phyloP scores from a whole-genome alignment of 2,888 invertebrate species.

The Elysia crispata region DNA sequence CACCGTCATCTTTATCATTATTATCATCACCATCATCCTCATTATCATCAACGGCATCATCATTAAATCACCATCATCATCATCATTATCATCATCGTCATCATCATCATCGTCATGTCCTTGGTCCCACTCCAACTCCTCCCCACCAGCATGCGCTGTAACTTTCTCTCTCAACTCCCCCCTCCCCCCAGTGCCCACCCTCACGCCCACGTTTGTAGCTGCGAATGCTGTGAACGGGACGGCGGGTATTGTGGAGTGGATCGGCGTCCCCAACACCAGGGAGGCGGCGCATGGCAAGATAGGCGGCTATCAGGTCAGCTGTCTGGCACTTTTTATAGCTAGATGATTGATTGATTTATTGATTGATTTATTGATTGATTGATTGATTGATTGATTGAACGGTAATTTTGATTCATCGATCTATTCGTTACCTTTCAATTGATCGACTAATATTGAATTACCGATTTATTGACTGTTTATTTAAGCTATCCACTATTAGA shows the following conservation, averaged over 20 bases:
- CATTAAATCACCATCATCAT: background rate
- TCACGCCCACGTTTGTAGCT: slow-evolving; percentile 85
- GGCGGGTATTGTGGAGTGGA: slow-evolving; percentile 93
- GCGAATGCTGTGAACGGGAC: slow-evolving; percentile 92
- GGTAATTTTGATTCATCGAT: no score
- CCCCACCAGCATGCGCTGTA: background rate
- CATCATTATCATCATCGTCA: background rate
- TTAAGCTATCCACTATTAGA: no score
- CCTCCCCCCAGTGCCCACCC: background rate
- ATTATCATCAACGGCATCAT: no score
- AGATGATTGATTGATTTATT: background rate
- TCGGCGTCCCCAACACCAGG: slow-evolving; percentile 90
- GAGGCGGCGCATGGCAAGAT: slow-evolving; percentile 92
- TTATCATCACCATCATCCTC: no score
- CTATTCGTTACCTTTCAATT: no score
- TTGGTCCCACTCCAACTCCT: background rate
- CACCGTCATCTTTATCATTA: no score
- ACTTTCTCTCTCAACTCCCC: background rate
- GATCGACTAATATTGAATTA: no score
- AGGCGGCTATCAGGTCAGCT: slow-evolving; percentile 88
- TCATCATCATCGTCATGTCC: background rate
- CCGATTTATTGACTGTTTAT: no score
- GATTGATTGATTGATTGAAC: no score
- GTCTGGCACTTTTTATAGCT: slow-evolving; percentile 56
- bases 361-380: background rate